phyloP scores from a whole-genome alignment of 2,797 vertebrate genomes.

The Pachyuromys duprasi region DNA sequence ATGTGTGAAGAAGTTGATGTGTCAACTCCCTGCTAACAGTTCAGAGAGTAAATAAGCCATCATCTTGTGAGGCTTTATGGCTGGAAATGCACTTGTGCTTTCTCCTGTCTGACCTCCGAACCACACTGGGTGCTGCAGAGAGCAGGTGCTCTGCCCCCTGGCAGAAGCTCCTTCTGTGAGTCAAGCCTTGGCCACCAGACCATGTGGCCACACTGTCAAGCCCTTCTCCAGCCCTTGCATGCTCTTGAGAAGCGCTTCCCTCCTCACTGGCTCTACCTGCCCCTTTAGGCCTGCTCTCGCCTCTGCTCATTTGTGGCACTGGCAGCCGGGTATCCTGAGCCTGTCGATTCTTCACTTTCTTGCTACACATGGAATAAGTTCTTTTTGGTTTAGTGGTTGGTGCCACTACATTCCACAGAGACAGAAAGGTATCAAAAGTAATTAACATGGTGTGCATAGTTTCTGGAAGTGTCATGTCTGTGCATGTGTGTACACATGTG shows the following conservation, averaged over 20 bases:
- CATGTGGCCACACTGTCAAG: not conserved
- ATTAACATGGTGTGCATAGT: not conserved
- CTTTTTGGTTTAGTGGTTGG: not conserved
- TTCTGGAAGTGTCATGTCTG: slow-evolving; percentile 18
- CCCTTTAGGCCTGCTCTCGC: not conserved
- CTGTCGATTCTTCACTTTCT: not conserved
- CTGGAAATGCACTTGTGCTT: not conserved
- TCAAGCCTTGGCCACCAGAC: not conserved
- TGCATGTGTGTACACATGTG: not conserved
- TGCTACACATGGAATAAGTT: not conserved
- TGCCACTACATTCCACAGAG: not conserved
- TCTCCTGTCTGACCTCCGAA: not conserved
- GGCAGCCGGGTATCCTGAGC: not conserved
- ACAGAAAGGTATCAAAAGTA: slow-evolving; percentile 19
- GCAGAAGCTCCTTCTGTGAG: not conserved
- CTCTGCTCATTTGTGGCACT: not conserved
- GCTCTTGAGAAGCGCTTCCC: not conserved
- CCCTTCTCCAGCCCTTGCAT: not conserved
- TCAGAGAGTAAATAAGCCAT: not conserved
- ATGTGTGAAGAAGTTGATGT: not conserved
- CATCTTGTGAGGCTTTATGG: not conserved
- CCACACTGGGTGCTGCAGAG: not conserved
- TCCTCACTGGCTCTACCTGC: not conserved
- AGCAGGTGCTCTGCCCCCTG: not conserved
- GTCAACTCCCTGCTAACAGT: not conserved